Evolutionary conservation across 35 echinoderm and acorn worm species (phyloP).

Genomic region (Nesometra sesokonis): DNA sequence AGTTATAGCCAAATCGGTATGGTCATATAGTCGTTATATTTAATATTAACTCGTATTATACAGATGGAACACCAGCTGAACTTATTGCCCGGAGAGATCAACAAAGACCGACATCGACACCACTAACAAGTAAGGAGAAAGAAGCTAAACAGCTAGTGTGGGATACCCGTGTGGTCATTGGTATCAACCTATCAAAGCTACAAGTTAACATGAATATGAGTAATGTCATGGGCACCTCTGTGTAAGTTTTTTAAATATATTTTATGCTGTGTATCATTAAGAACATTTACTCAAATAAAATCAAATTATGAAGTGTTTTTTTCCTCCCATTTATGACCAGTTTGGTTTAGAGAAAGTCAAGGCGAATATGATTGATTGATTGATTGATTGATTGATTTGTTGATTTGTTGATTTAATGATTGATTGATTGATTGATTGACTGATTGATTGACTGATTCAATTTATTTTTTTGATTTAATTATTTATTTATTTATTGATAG

Average conservation of each 20-base stretch:
- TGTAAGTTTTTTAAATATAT: constrained; percentile 72
- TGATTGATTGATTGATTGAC: too few relatives aligned
- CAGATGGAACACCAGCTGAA: not conserved
- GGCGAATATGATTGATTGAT: too few relatives aligned
- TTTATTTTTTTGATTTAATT: too few relatives aligned
- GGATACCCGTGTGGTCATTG: constrained; percentile 74
- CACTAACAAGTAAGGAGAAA: not conserved
- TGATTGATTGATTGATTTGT: too few relatives aligned
- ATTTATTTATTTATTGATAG: too few relatives aligned
- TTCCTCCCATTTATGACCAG: not conserved
- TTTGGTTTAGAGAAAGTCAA: too few relatives aligned
- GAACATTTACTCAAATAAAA: not conserved
- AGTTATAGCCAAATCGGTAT: too few relatives aligned
- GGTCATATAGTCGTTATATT: too few relatives aligned
- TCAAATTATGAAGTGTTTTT: not conserved
- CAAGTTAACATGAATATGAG: constrained; percentile 98
- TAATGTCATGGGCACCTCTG: constrained; percentile 95
- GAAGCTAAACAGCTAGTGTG: constrained; percentile 25
- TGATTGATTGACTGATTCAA: too few relatives aligned
- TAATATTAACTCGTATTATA: not conserved
- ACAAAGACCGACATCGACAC: constrained; percentile 15
- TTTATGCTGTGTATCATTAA: too few relatives aligned
- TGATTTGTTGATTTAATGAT: too few relatives aligned
- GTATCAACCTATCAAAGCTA: constrained; percentile 75
- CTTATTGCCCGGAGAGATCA: not conserved